Conservation (phyloP, 2,888 invertebrate genomes). For the Chirona hameri region DNA sequence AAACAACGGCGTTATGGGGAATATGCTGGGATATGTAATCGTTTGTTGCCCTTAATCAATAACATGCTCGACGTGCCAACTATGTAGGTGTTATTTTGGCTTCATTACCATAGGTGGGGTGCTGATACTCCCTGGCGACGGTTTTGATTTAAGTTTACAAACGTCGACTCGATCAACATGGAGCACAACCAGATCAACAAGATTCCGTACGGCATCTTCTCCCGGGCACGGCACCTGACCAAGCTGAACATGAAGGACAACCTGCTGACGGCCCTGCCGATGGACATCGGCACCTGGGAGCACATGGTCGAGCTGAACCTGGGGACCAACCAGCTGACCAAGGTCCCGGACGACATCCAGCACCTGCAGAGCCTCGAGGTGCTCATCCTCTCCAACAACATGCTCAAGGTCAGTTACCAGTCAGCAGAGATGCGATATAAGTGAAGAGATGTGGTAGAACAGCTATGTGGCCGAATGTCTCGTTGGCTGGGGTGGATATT, state of each 20-base stretch:
- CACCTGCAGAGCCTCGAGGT: slow-evolving; percentile 90
- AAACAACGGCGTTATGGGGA: too few species aligned
- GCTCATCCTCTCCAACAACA: slow-evolving; percentile 92
- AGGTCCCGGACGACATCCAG: slow-evolving; percentile 96
- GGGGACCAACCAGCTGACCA: slow-evolving; percentile 93
- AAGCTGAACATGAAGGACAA: slow-evolving; percentile 99
- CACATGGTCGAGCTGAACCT: slow-evolving; percentile 98
- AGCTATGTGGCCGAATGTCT: too few species aligned
- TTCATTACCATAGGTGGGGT: too few species aligned
- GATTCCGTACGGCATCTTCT: slow-evolving; percentile 99
- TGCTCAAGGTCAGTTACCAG: slow-evolving; percentile 58
- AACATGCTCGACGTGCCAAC: too few species aligned
- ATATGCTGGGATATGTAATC: too few species aligned
- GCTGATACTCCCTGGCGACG: not conserved
- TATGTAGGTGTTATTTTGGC: too few species aligned
- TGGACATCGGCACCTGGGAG: slow-evolving; percentile 95
- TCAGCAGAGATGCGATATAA: too few species aligned
- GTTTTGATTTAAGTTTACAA: slow-evolving; percentile 62
- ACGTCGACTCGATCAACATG: slow-evolving; percentile 92
- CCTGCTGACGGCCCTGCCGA: slow-evolving; percentile 84
- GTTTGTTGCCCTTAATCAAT: too few species aligned
- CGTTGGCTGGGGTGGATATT: too few species aligned
- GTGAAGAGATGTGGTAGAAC: too few species aligned
- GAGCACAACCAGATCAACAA: slow-evolving; percentile 99
- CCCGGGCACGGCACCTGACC: slow-evolving; percentile 88